Evolutionary conservation across 2,113 vertebrate species (phyloP), one percentile per base, ranked within the genome.

Genomic region (Crypturellus undulatus): DNA sequence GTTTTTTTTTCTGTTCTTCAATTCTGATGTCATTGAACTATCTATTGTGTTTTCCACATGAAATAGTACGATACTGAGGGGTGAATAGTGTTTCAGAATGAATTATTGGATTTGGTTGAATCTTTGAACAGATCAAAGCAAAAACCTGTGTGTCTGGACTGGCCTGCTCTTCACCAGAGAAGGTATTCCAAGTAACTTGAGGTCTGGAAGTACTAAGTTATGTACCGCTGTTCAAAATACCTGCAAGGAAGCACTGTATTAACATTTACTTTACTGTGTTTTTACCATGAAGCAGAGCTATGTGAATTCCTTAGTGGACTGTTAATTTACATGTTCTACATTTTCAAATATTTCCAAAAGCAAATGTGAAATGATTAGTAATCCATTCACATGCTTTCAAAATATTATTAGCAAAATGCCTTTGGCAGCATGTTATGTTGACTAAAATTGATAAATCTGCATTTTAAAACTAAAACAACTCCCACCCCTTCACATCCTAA

Each of bases 271-370:
- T 92, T 97, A 94, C 95, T 94, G 91, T 97, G 93, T 97, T 98
- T 97, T 95, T 96, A 96, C 94, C 93, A 95, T 51, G 86, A 94
- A 97, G 76, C 96, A 97, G 92, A 97, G 97, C 36, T 14, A 95
- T 97, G 96, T 97, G 96, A 98, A 98, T 98, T 98, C 98, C 98
- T 98, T 97, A 97, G 97, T 97, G 96, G 90, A 95, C 97, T 97
- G 92, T 97, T 98, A 97, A 98, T 98, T 98, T 98, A 96, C 87
- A 96, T 91, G 93, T 97, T 96, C 94, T 92, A 96, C 71, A 85
- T 94, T 96, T 97, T 94, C 89, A 95, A 94, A 93, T 97, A 90
- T 96, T 97, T 98, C 95, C 87, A 94, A 97, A 98, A 96, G 94
- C 96, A 97, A 97, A 97, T 95, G 98, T 91, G 97, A 94, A 96